Evolutionary conservation across 2,113 vertebrate species (phyloP), one percentile per base, ranked within the genome.

Genomic region (Grammomys surdaster): DNA sequence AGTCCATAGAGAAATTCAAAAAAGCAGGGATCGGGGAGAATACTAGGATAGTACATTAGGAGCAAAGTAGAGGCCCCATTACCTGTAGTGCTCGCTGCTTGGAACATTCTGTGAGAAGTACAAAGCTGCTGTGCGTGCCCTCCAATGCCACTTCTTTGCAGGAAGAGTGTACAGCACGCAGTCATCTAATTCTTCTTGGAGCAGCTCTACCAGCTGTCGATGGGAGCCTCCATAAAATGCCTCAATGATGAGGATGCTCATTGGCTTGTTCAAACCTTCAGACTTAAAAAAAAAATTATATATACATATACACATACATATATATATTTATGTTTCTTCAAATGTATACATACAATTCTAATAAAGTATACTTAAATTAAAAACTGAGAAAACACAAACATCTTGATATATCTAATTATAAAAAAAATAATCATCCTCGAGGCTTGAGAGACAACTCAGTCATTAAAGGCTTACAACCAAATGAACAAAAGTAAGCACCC

Each of bases 111-210:
- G 99, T 98, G 99, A 99, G 98, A 99, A 99, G 97, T 99, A 98
- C 36, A 99, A 98, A 12, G 99, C 99, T 0, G 99, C 98, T 0
- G 99, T 99, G 58, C 99, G 98, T 0, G 99, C 99, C 95, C 99
- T 99, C 99, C 99, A 99, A 77, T 99, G 99, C 99, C 99, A 99
- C 96, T 99, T 99, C 98, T 99, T 99, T 70, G 99, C 99, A 16
- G 99, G 99, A 19, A 99, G 98, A 0, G 99, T 99, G 91, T 98
- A 99, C 93, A 99, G 97, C 46, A 98, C 98, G 89, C 98, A 99
- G 81, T 98, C 98, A 0, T 76, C 86, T 0, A 99, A 77, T 65
- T 99, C 99, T 46, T 99, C 98, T 63, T 98, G 98, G 67, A 99
- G 99, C 65, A 99, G 98, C 95, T 99, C 99, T 22, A 99, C 98